Conservation (phyloP, 1,140 invertebrate genomes). For the Trichonephila inaurata region DNA sequence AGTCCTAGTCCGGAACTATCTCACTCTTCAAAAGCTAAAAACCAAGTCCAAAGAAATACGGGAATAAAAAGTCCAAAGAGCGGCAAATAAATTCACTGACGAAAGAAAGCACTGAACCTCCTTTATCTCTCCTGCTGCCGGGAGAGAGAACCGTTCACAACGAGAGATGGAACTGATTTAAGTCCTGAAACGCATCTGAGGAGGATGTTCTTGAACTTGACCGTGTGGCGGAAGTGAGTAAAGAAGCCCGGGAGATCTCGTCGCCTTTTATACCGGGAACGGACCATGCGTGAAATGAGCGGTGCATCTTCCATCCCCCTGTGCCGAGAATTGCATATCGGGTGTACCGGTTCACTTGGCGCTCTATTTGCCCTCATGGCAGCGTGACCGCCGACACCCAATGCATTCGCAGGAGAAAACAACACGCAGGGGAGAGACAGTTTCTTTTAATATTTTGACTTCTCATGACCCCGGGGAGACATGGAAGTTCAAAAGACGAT, state of each 20-base stretch:
- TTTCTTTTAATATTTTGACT: not conserved
- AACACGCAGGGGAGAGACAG: not conserved
- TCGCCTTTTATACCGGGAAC: constrained; percentile 16
- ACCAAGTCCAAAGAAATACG: not conserved
- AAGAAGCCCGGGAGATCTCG: not conserved
- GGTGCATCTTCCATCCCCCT: constrained; percentile 49
- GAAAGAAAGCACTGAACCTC: not conserved
- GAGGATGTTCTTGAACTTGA: constrained; percentile 36
- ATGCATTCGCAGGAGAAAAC: not conserved
- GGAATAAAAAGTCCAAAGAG: not conserved
- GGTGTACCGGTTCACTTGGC: constrained; percentile 61
- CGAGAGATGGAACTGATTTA: not conserved
- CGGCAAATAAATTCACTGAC: not conserved
- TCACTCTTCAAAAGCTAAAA: not conserved
- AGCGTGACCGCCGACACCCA: constrained; percentile 57
- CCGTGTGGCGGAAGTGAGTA: constrained; percentile 18
- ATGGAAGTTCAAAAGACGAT: too few species aligned
- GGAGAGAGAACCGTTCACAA: not conserved
- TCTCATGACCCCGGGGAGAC: too few species aligned
- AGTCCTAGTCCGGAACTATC: too few species aligned
- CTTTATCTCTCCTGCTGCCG: not conserved
- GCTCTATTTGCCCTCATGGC: constrained; percentile 54
- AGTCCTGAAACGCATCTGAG: not conserved
- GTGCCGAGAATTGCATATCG: not conserved
- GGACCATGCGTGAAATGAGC: constrained; percentile 56